A percentile compares a stretch with the other conserved stretches of the same genome.
Conservation (phyloP, 2,797 vertebrate genomes). For the Phyllotis vaccarum region DNA sequence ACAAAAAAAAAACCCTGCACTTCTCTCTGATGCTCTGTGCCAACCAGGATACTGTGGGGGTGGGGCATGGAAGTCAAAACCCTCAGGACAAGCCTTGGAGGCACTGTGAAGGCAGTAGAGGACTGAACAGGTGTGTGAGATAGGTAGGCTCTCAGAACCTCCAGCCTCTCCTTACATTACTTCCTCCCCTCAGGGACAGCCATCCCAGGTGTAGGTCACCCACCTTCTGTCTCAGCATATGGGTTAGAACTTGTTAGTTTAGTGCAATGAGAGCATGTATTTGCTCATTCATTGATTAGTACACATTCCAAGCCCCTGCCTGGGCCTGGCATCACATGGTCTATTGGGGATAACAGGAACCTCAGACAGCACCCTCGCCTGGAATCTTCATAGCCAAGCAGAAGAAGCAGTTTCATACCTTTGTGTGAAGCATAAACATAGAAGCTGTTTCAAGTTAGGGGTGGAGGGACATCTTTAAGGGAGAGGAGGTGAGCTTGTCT, state of each 20-base stretch:
- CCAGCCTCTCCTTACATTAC: accelerated
- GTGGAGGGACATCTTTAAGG: neutral
- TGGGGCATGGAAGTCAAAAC: neutral
- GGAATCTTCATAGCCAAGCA: neutral
- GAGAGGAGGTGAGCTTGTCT: neutral
- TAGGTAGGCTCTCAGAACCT: neutral
- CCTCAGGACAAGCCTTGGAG: neutral
- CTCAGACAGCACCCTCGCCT: neutral
- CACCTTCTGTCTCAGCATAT: neutral
- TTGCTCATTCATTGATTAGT: neutral
- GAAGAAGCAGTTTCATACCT: neutral
- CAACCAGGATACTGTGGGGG: too few relatives aligned
- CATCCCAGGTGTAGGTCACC: neutral
- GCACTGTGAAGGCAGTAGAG: accelerated
- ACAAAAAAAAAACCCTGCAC: neutral
- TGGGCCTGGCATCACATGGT: neutral
- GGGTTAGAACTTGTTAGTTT: neutral
- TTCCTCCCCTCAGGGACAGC: neutral
- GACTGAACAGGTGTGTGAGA: neutral
- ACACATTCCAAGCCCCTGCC: neutral
- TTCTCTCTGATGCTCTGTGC: neutral
- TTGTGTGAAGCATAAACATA: neutral
- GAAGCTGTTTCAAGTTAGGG: neutral
- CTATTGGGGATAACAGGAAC: neutral
- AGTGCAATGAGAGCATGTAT: neutral